Conservation (phyloP, 2,888 invertebrate species). For the Metallyticus violacea region DNA sequence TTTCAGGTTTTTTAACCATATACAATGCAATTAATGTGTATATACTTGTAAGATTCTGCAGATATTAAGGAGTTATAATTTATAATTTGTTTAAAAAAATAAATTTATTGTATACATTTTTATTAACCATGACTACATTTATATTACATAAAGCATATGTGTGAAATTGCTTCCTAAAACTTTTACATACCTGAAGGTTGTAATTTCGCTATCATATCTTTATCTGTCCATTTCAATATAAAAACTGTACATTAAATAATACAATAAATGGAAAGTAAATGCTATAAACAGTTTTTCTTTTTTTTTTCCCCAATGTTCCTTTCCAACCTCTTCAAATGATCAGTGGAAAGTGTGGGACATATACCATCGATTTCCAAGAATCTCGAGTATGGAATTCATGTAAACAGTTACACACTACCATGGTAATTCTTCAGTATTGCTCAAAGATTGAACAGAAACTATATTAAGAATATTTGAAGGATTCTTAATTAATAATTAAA, state of each 20-base stretch:
- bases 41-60: neutral
- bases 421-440: too few relatives aligned
- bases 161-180: neutral
- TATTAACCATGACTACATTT: conserved; percentile 12
- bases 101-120: neutral
- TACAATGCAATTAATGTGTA: conserved; percentile 17
- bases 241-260: conserved; percentile 20
- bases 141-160: neutral
- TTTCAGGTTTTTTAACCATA: conserved; percentile 25
- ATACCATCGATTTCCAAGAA: too few relatives aligned
- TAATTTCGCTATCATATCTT: conserved; percentile 23
- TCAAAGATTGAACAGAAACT: too few relatives aligned
- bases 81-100: neutral
- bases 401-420: too few relatives aligned
- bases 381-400: too few relatives aligned
- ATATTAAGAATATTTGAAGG: too few relatives aligned
- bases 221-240: conserved; percentile 26
- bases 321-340: neutral
- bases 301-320: neutral
- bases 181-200: conserved; percentile 28
- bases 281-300: neutral
- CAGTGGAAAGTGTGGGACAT: neutral
- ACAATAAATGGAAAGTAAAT: neutral
- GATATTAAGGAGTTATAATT: neutral
- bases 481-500: too few relatives aligned